These are phyloP conservation scores for Reticulitermes speratus DNA, from an alignment of 1,140 invertebrate species.

Conservation along the genomic window DNA sequence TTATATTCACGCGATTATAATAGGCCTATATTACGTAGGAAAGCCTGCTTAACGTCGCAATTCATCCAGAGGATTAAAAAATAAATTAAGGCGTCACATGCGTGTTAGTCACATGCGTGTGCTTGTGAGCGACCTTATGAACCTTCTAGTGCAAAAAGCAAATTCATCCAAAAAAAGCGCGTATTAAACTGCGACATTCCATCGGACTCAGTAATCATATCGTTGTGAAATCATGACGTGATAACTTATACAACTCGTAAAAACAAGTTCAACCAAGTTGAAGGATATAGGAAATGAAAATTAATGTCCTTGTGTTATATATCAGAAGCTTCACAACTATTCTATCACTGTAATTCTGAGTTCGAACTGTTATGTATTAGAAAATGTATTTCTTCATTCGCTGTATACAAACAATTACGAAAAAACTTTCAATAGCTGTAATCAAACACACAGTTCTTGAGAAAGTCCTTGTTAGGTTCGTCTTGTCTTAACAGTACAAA, in stretches of 20 bases:
- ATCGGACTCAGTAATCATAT: neutral
- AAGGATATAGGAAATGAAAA: neutral
- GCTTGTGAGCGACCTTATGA: neutral
- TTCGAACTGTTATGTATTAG: neutral
- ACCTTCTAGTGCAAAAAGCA: neutral
- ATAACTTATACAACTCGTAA: neutral
- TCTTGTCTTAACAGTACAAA: too few species aligned
- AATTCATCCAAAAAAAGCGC: too few species aligned
- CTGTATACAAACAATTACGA: neutral
- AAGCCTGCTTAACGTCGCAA: too few species aligned
- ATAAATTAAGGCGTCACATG: too few species aligned
- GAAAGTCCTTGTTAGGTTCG: too few species aligned
- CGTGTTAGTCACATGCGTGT: too few species aligned
- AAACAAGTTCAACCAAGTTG: neutral
- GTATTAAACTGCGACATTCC: neutral
- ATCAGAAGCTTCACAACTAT: neutral
- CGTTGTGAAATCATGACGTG: neutral
- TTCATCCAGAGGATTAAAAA: too few species aligned
- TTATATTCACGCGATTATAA: too few species aligned
- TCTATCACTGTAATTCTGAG: neutral
- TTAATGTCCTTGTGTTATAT: neutral
- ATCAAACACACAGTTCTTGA: too few species aligned
- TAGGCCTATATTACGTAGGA: too few species aligned
- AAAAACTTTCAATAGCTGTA: neutral
- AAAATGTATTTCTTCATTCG: neutral